These are phyloP conservation scores for Alloscopus bannaensis DNA, from an alignment of 2,888 invertebrate species.

Conservation along the genomic window DNA sequence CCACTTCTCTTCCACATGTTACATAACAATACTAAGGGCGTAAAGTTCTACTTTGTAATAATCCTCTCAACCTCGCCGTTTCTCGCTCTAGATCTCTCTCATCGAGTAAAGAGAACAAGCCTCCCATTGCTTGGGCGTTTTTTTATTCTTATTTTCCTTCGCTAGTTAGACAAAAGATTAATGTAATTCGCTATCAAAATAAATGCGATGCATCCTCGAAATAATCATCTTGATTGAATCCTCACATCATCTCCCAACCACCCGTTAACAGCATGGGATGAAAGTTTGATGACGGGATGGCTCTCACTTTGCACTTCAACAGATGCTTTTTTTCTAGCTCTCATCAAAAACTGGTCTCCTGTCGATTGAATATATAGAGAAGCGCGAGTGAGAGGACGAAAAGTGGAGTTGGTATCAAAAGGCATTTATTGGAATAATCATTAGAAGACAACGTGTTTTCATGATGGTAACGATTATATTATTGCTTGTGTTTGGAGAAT, in stretches of 20 bases:
- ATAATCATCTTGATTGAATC: too few relatives aligned
- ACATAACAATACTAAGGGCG: too few relatives aligned
- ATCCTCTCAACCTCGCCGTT: too few relatives aligned
- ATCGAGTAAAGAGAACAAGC: too few relatives aligned
- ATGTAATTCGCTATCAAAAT: conserved; percentile 10
- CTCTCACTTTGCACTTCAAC: not conserved
- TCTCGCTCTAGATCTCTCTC: too few relatives aligned
- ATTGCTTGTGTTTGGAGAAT: not conserved
- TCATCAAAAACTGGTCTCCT: too few relatives aligned
- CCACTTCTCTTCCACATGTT: too few relatives aligned
- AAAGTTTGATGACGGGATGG: not conserved
- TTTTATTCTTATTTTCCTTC: too few relatives aligned
- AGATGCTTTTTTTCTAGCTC: too few relatives aligned
- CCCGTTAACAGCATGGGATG: not conserved
- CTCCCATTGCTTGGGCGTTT: too few relatives aligned
- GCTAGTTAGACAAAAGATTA: conserved; percentile 3
- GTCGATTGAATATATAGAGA: too few relatives aligned
- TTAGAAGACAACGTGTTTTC: conserved; percentile 5
- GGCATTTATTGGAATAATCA: not conserved
- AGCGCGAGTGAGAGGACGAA: not conserved
- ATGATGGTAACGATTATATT: conserved; percentile 10
- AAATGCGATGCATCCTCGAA: not conserved
- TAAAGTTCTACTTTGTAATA: too few relatives aligned
- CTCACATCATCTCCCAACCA: not conserved
- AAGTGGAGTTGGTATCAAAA: not conserved